Evolutionary conservation across 2,888 invertebrate genomes (phyloP).

Genomic region (Cryptophagus acutangulus): DNA sequence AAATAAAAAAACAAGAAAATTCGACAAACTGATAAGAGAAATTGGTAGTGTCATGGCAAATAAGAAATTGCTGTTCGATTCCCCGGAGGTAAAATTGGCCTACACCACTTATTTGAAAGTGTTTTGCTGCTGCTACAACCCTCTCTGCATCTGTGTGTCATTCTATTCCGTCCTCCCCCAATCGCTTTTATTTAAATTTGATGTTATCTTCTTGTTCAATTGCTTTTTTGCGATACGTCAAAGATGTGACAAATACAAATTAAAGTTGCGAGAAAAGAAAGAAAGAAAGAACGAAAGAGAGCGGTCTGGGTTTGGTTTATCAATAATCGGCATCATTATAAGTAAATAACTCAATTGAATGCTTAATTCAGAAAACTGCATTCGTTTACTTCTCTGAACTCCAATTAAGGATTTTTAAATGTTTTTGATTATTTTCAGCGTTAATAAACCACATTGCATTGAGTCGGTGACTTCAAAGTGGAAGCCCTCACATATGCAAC

Average conservation of each 20-base stretch:
- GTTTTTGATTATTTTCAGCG: constrained; percentile 40
- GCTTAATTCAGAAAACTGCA: constrained; percentile 36
- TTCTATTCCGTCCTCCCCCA: constrained; percentile 25
- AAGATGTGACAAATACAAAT: no score
- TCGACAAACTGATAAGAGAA: constrained; percentile 45
- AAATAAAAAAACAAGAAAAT: no score
- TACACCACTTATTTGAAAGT: constrained; percentile 26
- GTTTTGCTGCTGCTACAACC: constrained; percentile 17
- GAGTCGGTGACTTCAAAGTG: constrained; percentile 34
- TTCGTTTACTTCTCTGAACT: constrained; percentile 36
- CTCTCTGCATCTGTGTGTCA: constrained; percentile 21
- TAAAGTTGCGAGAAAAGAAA: no score
- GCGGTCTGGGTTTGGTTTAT: constrained; percentile 28
- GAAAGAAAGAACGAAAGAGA: no score
- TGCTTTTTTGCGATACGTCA: no score
- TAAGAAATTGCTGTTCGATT: constrained; percentile 40
- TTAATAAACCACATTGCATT: constrained; percentile 38
- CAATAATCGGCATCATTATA: constrained; percentile 33
- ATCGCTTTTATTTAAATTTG: constrained; percentile 32
- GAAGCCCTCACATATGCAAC: constrained; percentile 14
- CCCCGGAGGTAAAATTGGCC: constrained; percentile 42
- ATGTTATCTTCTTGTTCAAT: no score
- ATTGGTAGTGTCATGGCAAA: constrained; percentile 42
- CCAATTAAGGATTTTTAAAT: constrained; percentile 41
- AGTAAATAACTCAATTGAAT: constrained; percentile 39